A percentile compares a stretch with the other conserved stretches of the same genome.
Evolutionary conservation across 2,888 invertebrate genomes (phyloP).

Genomic region (Osmoderma eremita): DNA sequence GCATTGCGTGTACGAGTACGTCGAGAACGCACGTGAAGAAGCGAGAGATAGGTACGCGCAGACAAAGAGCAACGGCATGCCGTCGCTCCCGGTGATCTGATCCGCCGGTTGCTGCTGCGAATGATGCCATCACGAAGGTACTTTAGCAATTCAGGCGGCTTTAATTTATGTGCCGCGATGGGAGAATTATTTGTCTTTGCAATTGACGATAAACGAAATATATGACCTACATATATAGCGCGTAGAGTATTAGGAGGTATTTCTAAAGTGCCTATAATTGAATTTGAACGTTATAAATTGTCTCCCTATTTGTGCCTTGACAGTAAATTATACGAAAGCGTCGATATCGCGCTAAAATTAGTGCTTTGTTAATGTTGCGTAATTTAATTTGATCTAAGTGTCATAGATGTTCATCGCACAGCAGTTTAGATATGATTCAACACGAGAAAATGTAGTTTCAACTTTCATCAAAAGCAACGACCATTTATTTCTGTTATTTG

Average conservation of each 20-base stretch:
- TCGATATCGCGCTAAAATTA: background rate
- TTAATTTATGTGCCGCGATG: constrained; percentile 33
- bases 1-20: background rate
- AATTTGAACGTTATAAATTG: constrained; percentile 23
- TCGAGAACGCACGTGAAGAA: constrained; percentile 1
- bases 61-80: background rate
- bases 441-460: too few species aligned
- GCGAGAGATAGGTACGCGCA: constrained; percentile 12
- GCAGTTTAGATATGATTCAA: too few species aligned
- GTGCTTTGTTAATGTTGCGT: background rate
- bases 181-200: constrained; percentile 37
- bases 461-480: too few species aligned
- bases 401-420: too few species aligned
- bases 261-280: constrained; percentile 19
- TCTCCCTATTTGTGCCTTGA: background rate
- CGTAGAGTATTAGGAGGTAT: constrained; percentile 1
- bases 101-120: constrained; percentile 14
- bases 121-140: constrained; percentile 26
- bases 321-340: constrained; percentile 1
- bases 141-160: constrained; percentile 22
- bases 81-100: background rate
- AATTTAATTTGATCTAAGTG: too few species aligned
- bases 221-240: constrained; percentile 17
- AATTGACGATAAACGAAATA: constrained; percentile 35
- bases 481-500: too few species aligned